Percentiles rank a stretch among this genome's conserved stretches.
phyloP scores from a whole-genome alignment of 2,888 invertebrate species.

The Nemoura dubitans region DNA sequence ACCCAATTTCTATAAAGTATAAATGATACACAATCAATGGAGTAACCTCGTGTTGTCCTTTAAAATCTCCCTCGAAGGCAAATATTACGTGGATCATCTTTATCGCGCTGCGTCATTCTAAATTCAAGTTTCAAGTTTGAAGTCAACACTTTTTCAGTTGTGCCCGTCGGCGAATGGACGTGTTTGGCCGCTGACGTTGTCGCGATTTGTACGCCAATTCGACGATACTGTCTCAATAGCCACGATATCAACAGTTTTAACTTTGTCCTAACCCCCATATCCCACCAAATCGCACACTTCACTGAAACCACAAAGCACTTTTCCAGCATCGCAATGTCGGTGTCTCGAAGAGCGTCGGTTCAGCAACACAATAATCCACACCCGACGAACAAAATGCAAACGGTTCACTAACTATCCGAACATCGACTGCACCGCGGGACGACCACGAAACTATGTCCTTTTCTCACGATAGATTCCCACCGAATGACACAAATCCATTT shows the following conservation, averaged over 20 bases:
- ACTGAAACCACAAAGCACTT: not conserved
- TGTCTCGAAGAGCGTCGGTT: not conserved
- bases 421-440: not conserved
- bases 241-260: not conserved
- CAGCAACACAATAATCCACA: not conserved
- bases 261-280: not conserved
- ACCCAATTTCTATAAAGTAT: no score
- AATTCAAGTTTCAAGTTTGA: no score
- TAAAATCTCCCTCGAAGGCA: no score
- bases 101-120: no score
- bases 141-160: no score
- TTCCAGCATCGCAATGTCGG: not conserved
- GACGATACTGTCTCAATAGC: not conserved
- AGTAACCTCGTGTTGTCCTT: no score
- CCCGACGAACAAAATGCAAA: no score
- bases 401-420: not conserved
- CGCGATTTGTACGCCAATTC: no score
- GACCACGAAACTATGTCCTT: conserved; percentile 21
- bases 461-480: conserved; percentile 25
- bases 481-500: conserved; percentile 31
- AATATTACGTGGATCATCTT: no score
- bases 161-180: no score
- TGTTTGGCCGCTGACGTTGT: no score
- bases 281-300: not conserved
- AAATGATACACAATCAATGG: no score